Percentiles rank a stretch among this genome's conserved stretches.
Evolutionary conservation across 2,888 invertebrate species (phyloP).

Genomic region (Gisinianus flammeolus): DNA sequence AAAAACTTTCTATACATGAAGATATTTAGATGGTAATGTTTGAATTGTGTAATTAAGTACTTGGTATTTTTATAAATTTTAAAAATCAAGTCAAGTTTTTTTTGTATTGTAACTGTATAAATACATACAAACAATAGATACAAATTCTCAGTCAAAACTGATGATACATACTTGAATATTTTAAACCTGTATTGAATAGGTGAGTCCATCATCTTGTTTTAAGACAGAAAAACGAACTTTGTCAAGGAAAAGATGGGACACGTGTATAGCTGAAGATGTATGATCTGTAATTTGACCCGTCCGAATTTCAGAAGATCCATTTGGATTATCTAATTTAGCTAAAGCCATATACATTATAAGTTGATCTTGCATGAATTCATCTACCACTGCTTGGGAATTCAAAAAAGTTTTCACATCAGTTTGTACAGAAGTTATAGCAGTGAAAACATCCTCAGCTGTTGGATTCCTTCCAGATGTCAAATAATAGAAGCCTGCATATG

Average conservation of each 20-base stretch:
- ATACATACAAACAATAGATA: no score
- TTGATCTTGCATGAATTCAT: slow-evolving; percentile 56
- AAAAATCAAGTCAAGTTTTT: no score
- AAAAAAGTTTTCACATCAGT: slow-evolving; percentile 44
- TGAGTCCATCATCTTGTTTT: neutral
- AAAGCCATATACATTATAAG: slow-evolving; percentile 55
- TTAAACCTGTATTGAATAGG: slow-evolving; percentile 18
- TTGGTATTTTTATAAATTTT: no score
- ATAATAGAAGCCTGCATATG: slow-evolving; percentile 50
- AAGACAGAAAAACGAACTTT: slow-evolving; percentile 13
- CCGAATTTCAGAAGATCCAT: slow-evolving; percentile 37
- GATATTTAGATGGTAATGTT: no score
- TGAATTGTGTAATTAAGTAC: no score
- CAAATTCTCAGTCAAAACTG: no score
- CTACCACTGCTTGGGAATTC: slow-evolving; percentile 43
- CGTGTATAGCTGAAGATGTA: slow-evolving; percentile 53
- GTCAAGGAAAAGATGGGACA: slow-evolving; percentile 45
- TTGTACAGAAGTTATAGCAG: slow-evolving; percentile 45
- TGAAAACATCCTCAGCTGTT: slow-evolving; percentile 43
- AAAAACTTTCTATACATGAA: no score
- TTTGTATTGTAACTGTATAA: no score
- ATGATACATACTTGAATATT: neutral
- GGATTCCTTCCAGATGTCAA: slow-evolving; percentile 50
- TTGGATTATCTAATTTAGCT: slow-evolving; percentile 44
- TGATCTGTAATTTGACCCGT: slow-evolving; percentile 48